Conservation (phyloP, 2,797 vertebrate species). For the Pelodytes ibericus region DNA sequence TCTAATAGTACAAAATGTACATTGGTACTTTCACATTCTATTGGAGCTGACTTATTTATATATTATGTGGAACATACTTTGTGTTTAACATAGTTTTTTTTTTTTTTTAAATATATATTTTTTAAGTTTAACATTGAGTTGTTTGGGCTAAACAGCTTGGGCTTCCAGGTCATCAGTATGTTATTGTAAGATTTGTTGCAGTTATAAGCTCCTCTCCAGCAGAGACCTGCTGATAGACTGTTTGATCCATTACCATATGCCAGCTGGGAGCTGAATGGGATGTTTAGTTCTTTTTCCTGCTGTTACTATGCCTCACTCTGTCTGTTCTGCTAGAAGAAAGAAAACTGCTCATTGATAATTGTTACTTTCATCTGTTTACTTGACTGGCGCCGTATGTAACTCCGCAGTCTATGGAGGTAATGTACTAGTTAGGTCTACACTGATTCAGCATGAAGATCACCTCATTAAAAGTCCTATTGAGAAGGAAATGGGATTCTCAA, state of each 20-base stretch:
- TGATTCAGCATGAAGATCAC: background rate
- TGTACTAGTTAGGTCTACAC: slow-evolving; percentile 4
- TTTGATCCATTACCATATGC: slow-evolving; percentile 30
- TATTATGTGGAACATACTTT: too few species aligned
- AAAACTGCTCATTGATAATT: background rate
- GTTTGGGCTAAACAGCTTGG: background rate
- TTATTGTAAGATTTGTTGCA: background rate
- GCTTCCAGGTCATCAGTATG: background rate
- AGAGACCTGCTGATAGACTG: background rate
- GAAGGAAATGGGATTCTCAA: background rate
- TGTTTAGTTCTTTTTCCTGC: background rate
- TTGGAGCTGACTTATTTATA: too few species aligned
- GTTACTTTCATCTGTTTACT: slow-evolving; percentile 16
- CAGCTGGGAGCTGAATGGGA: background rate
- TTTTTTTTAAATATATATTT: too few species aligned
- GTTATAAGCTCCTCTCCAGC: background rate
- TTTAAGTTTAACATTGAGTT: too few species aligned
- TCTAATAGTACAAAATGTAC: too few species aligned
- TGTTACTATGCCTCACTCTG: slow-evolving; percentile 12
- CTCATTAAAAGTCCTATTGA: slow-evolving; percentile 10
- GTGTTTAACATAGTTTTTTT: too few species aligned
- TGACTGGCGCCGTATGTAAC: background rate
- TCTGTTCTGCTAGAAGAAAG: background rate
- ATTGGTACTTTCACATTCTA: too few species aligned
- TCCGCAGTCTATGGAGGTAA: background rate